A percentile compares a stretch with the other conserved stretches of the same genome.
phyloP scores from a whole-genome alignment of 2,888 invertebrate species.

The Cosmia trapezina region DNA sequence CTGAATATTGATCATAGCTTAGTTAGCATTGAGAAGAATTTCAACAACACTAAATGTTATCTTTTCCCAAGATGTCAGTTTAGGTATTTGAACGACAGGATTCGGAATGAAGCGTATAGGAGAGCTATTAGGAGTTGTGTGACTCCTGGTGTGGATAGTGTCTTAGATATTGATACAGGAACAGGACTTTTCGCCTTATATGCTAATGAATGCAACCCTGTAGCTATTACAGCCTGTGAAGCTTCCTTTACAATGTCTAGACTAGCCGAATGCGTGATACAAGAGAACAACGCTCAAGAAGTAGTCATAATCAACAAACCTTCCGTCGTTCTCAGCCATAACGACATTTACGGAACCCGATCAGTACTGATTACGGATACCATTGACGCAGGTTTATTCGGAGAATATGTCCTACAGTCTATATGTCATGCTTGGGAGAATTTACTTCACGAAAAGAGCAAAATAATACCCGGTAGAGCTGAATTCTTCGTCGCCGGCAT shows the following conservation, averaged over 20 bases:
- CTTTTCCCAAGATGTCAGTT: conserved; percentile 43
- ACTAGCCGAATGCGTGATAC: conserved; percentile 47
- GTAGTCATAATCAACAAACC: conserved; percentile 44
- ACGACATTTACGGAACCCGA: conserved; percentile 33
- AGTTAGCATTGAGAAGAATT: conserved; percentile 71
- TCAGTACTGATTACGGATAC: conserved; percentile 50
- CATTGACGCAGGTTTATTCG: conserved; percentile 53
- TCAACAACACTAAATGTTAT: conserved; percentile 45
- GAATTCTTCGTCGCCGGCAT: conserved; percentile 54
- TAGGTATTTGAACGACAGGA: conserved; percentile 47
- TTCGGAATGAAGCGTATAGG: conserved; percentile 55
- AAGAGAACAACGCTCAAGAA: conserved; percentile 40
- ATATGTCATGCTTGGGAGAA: conserved; percentile 91
- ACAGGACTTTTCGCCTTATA: conserved; percentile 90
- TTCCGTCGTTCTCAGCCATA: conserved; percentile 18
- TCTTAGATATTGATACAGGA: conserved; percentile 49
- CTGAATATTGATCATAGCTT: conserved; percentile 82
- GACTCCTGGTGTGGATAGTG: conserved; percentile 41
- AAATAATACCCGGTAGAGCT: conserved; percentile 50
- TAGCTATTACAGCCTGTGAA: conserved; percentile 54
- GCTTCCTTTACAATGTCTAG: conserved; percentile 34
- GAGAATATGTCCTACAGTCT: conserved; percentile 86
- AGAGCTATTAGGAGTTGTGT: conserved; percentile 47
- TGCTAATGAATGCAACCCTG: conserved; percentile 87
- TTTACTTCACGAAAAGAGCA: conserved; percentile 31